Base-by-base conservation (phyloP, 1,140 invertebrate genomes). In the Elysia chlorotica region DNA sequence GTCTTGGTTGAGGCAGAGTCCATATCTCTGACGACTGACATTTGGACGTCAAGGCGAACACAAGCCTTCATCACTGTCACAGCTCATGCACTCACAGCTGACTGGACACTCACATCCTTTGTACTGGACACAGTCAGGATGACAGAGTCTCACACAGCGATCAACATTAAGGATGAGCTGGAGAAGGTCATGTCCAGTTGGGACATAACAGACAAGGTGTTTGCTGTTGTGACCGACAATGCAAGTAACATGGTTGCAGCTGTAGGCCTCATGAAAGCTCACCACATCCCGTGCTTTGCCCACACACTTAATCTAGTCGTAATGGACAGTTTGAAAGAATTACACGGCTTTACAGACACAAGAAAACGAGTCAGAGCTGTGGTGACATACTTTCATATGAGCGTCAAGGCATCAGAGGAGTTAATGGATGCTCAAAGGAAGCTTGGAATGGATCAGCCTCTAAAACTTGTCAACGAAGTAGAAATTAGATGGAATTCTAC, bases 191-290 rank as follows among this genome's bases (percentile, higher is more conserved):
- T 19, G 19, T 6, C 10, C 17, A 59, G 19, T 10, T 59, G 56
- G 56, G 25, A 59, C 6, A 59, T 59, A 19, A 19, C 28, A 10
- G 19, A 59, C 56, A 59, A 48, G 41, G 41, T 48, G n/a, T 19
- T 59, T 10, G 62, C 62, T 14, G 6, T 65, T 17, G 62, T 65
- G 19, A 65, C 62, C 5, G 62, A 65, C 62, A 65, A 65, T 35
- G 62, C 62, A 5, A 65, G 62, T 23, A 65, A 65, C 23, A 65
- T 28, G 62, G 23, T 65, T 28, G 23, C 33, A 17, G 62, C 23
- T 35, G 31, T 30, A 31, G 14, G 14, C 14, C 14, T 31, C 14
- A 4, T 36, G 19, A 35, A 65, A 5, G 23, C 35, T 17, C 19
- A 14, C 4, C 62, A 65, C 30, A 30, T 35, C 14, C 28, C 28